These are phyloP conservation scores for Drosophila malerkotliana DNA, from an alignment of 1,140 invertebrate genomes.

Conservation along the genomic window DNA sequence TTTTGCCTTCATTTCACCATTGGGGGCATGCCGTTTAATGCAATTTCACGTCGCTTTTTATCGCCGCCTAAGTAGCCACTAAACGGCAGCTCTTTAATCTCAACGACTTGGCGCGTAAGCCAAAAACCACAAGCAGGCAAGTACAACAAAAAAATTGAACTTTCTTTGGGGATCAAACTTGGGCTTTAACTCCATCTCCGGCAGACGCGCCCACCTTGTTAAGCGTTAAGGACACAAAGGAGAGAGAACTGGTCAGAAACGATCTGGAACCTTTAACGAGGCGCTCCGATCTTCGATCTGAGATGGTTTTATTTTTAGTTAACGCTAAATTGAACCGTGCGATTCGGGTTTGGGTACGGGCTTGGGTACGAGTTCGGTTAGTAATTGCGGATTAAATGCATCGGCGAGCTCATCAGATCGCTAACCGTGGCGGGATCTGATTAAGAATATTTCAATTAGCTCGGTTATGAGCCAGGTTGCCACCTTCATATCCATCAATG, in stretches of 20 bases:
- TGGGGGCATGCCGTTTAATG: constrained; percentile 65
- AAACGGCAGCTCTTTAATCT: constrained; percentile 83
- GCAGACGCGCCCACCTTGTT: constrained; percentile 73
- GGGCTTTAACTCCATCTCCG: background rate
- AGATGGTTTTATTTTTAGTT: constrained; percentile 66
- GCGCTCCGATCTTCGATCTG: constrained; percentile 43
- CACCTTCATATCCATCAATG: constrained; percentile 39
- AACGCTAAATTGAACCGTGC: constrained; percentile 74
- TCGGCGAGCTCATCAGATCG: constrained; percentile 34
- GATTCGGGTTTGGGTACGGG: background rate
- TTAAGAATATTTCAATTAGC: constrained; percentile 82
- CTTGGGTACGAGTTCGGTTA: constrained; percentile 3
- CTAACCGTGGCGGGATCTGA: constrained; percentile 67
- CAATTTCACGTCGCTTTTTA: constrained; percentile 79
- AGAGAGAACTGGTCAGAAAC: constrained; percentile 19
- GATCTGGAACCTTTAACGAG: constrained; percentile 22
- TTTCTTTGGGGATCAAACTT: constrained; percentile 50
- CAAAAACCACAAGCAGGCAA: constrained; percentile 18
- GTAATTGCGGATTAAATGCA: constrained; percentile 81
- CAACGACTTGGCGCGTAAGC: constrained; percentile 65
- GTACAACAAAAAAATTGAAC: constrained; percentile 13
- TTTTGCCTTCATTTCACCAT: constrained; percentile 28
- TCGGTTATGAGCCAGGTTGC: constrained; percentile 22
- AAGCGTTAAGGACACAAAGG: constrained; percentile 64
- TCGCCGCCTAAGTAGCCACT: constrained; percentile 79